Evolutionary conservation across 2,797 vertebrate genomes (phyloP), one percentile per base, ranked within the genome.

Genomic region (Semotilus atromaculatus): DNA sequence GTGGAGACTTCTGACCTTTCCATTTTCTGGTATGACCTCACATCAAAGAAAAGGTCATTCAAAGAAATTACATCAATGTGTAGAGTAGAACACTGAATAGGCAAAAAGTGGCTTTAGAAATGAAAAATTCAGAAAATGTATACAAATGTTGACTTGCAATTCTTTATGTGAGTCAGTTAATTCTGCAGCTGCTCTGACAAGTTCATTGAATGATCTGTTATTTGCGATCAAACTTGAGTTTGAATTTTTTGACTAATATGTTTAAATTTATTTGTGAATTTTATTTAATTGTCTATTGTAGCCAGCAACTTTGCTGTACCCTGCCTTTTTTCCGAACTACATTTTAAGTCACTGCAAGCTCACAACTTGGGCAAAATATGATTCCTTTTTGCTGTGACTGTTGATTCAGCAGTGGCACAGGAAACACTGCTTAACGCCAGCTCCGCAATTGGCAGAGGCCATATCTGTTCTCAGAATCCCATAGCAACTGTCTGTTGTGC

Each of bases 1-100:
- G 98, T 98, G 90, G 98, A 99, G 95, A 99, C 98, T 0, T 99
- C 98, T 14, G 98, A 99, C 91, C 94, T 99, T 88, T 99, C 98
- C 70, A 98, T 99, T 91, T 99, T 99, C 95, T 99, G 98, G 98
- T 99, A 94, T 90, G 89, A 85, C 67, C 38, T 36, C 16, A 75
- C n/a, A 7, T 19, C 14, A 40, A n/a, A 68, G 45, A 51, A 68
- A 70, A 66, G 36, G 58, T 21, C 29, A 74, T 21, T 74, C 45
- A 31, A 79, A 21, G 14, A 23, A n/a, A 34, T 80, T 34, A 13
- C 29, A 14, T 31, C n/a, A 58, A 76, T 38, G 48, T 38, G 21
- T 38, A 77, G 26, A 26, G 36, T 43, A 62, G 62, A 14, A 45
- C 26, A 60, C 75, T 26, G 34, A 29, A 9, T 58, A 40, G 14